Conservation (phyloP, 2,797 vertebrate species). For the Melanotaenia boesemani region DNA sequence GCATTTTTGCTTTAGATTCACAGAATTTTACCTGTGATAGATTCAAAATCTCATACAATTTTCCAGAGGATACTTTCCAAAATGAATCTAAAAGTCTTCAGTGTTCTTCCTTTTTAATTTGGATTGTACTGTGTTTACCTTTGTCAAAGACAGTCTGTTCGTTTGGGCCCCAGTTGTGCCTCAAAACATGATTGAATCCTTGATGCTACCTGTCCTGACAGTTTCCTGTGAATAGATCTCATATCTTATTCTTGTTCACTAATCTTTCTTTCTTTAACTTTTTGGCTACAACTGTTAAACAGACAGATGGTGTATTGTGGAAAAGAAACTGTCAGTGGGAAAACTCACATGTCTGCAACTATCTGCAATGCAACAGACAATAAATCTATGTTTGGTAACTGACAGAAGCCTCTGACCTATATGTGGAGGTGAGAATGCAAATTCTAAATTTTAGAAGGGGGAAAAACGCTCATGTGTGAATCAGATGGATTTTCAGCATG, state of each 20-base stretch:
- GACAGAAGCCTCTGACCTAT: constrained; percentile 5
- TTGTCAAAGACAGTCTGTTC: not conserved
- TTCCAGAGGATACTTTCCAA: not conserved
- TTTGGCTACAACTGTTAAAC: not conserved
- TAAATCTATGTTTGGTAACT: constrained; percentile 3
- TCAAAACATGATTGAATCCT: not conserved
- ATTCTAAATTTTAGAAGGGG: not conserved
- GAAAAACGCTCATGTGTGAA: constrained; percentile 20
- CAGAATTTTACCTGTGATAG: not conserved
- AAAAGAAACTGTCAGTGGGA: not conserved
- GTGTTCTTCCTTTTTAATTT: too few relatives aligned
- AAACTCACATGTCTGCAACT: not conserved
- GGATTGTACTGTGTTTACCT: not conserved
- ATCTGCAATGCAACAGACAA: not conserved
- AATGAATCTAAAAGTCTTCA: not conserved
- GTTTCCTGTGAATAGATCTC: not conserved
- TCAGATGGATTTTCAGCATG: constrained; percentile 53
- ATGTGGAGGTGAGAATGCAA: not conserved
- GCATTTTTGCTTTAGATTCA: not conserved
- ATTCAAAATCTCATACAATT: not conserved
- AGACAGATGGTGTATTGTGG: not conserved
- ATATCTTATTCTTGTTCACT: not conserved
- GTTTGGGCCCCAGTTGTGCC: not conserved
- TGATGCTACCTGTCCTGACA: not conserved
- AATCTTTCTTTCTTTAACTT: not conserved